Conservation (phyloP, 2,113 vertebrate species). For the Lynx canadensis region DNA sequence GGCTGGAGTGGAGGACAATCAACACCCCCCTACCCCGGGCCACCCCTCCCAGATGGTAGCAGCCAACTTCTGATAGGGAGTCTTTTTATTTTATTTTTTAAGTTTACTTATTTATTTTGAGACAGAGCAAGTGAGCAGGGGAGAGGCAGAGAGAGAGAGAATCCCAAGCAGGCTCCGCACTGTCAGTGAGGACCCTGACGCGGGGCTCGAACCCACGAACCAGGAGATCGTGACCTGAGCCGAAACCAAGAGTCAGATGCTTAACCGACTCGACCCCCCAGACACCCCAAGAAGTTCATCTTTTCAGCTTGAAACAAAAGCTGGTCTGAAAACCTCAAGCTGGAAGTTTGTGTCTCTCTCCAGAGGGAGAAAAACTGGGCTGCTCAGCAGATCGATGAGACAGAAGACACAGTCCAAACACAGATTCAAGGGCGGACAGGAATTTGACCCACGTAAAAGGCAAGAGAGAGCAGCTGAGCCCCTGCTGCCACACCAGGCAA, state of each 20-base stretch:
- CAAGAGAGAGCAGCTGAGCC: rapidly evolving
- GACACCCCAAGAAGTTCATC: not conserved
- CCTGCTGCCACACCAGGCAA: rapidly evolving
- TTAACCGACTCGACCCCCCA: no score
- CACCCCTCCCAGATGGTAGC: rapidly evolving
- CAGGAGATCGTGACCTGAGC: no score
- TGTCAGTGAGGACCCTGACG: no score
- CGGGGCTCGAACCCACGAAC: no score
- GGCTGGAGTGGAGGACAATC: rapidly evolving
- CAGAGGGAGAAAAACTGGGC: not conserved
- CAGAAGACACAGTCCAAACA: not conserved
- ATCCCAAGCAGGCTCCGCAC: no score
- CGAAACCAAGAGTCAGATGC: no score
- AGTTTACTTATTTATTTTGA: no score
- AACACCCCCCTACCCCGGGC: rapidly evolving
- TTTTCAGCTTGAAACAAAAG: not conserved
- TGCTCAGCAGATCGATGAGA: not conserved
- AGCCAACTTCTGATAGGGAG: no score
- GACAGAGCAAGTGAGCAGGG: no score
- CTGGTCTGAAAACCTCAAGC: not conserved
- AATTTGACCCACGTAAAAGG: rapidly evolving
- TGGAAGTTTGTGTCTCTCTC: not conserved
- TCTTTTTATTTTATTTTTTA: no score
- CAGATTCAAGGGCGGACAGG: not conserved
- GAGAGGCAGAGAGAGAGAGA: no score